Conservation (phyloP, 2,113 vertebrate species). For the Polypterus bichir region DNA sequence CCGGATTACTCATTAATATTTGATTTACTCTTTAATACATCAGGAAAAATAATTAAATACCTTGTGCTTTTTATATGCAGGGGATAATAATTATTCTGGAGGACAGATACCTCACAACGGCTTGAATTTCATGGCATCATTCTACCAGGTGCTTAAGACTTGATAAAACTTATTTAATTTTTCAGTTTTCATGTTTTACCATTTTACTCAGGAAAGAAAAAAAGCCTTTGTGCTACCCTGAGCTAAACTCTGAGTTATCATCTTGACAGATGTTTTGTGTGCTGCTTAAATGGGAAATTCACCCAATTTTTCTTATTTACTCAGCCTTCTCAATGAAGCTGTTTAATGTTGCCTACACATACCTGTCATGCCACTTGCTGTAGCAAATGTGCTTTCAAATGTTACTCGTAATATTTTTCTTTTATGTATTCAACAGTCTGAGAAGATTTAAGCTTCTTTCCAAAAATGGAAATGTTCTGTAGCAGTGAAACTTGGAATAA, state of each 20-base stretch:
- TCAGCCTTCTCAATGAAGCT: constrained; percentile 7
- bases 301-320: constrained; percentile 11
- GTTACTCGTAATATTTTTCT: neutral
- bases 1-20: too few species aligned
- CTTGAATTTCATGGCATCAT: too few species aligned
- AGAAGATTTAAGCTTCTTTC: neutral
- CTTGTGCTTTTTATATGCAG: too few species aligned
- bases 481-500: too few species aligned
- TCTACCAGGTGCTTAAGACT: too few species aligned
- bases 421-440: neutral
- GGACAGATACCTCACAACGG: too few species aligned
- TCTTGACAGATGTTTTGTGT: constrained; percentile 13
- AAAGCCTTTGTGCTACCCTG: constrained; percentile 1
- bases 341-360: constrained; percentile 9
- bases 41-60: too few species aligned
- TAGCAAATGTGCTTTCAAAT: constrained; percentile 2
- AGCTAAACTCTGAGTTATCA: constrained; percentile 7
- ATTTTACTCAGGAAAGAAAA: neutral
- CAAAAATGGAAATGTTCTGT: too few species aligned
- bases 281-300: constrained; percentile 10
- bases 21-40: too few species aligned
- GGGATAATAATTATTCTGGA: too few species aligned
- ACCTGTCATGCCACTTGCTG: neutral
- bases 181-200: neutral
- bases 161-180: neutral